These are phyloP conservation scores for Lepidotrigona ventralis DNA, from an alignment of 1,140 invertebrate genomes.

Conservation along the genomic window DNA sequence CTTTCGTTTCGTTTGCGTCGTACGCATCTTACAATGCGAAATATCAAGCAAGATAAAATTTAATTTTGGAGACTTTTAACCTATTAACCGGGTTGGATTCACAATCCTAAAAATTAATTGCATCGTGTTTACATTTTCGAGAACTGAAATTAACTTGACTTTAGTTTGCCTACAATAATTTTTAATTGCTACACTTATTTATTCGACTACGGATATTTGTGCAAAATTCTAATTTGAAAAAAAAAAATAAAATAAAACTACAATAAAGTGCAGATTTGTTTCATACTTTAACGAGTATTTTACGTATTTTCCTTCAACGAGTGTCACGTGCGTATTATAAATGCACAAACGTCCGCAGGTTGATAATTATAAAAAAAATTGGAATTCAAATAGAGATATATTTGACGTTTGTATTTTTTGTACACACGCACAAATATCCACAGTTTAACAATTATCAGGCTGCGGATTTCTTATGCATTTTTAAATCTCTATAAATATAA, in stretches of 20 bases:
- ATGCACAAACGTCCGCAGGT: neutral
- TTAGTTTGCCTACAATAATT: neutral
- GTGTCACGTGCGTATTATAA: neutral
- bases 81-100: neutral
- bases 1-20: neutral
- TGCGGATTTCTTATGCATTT: too few species aligned
- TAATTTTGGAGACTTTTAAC: neutral
- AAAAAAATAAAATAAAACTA: rapidly evolving
- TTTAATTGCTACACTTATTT: neutral
- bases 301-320: neutral
- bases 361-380: neutral
- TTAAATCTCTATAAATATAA: too few species aligned
- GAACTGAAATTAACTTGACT: neutral
- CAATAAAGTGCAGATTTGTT: neutral
- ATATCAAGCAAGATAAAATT: neutral
- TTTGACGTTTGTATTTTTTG: too few species aligned
- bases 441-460: too few species aligned
- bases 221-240: neutral
- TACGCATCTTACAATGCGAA: neutral
- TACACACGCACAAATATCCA: too few species aligned
- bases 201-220: neutral
- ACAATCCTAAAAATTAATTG: neutral
- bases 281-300: neutral
- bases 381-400: too few species aligned
- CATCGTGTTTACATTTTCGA: neutral